Base-by-base conservation (phyloP, 2,888 invertebrate genomes). In the Parapristionchus giblindavisi region DNA sequence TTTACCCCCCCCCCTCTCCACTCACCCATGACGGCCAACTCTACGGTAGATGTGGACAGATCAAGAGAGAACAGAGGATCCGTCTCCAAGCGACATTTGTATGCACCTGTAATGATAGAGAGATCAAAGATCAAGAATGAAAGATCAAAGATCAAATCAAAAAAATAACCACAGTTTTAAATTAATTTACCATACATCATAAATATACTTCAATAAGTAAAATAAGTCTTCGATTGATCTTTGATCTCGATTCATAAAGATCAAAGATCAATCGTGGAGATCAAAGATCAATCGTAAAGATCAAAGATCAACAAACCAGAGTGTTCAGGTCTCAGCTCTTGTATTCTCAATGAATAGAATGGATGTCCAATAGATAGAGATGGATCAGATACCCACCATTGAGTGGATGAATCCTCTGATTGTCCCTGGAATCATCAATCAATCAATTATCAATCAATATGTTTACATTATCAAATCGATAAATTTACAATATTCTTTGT, bases 331-430 rank as follows among this genome's bases (percentile, higher is more conserved):
- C 81, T 75, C n/a, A 85, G 78, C 11, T 85, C 84, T 2, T 78
- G 75, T 11, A 87, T 79, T 17, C 81, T 78, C 11, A 87, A 80
- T 11, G 83, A 75, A 76, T 85, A 87, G 78, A 87, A 87, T 32
- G 87, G 87, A 27, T 78, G 76, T 14, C 82, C 77, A 27, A 87
- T 80, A 63, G 83, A 76, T 74, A 80, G 85, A 11, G 85, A 77
- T 11, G 78, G 77, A 32, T 84, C 84, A 11, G 84, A 79, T n/a
- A 87, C 86, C 87, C 87, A 87, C 84, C 86, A 87, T 76, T 87
- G 86, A 32, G 83, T 76, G n/a, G 82, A 79, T 0, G 82, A 77
- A 60, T 83, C 83, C 17, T 78, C 79, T n/a, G 79, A 65, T 0
- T 80, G 66, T 71, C 83, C 79, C 82, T 84, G 81, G 24, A 83